A percentile compares a stretch with the other conserved stretches of the same genome.
Conservation (phyloP, 1,140 invertebrate genomes). For the Apis laboriosa region DNA sequence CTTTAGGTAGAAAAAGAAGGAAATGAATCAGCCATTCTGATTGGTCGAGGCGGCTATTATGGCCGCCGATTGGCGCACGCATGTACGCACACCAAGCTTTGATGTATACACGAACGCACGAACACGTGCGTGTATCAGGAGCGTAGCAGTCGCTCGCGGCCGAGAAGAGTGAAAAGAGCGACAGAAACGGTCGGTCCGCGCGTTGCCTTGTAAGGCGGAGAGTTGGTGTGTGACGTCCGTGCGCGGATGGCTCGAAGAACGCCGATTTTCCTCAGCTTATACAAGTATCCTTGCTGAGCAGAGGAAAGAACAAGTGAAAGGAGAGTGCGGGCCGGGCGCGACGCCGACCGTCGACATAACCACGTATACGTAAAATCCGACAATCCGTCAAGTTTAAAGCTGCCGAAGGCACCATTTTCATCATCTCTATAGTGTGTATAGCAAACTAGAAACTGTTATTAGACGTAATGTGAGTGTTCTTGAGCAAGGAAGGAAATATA, state of each 20-base stretch:
- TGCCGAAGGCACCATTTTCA: slow-evolving; percentile 54
- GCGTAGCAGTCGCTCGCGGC: slow-evolving; percentile 71
- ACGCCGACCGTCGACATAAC: slow-evolving; percentile 64
- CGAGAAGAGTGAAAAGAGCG: slow-evolving; percentile 74
- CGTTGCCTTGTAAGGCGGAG: slow-evolving; percentile 74
- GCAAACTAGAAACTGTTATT: slow-evolving; percentile 48
- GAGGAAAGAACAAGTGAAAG: slow-evolving; percentile 42
- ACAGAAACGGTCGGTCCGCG: slow-evolving; percentile 73
- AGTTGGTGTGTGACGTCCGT: slow-evolving; percentile 60
- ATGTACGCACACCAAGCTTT: slow-evolving; percentile 38
- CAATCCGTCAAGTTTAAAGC: slow-evolving; percentile 71
- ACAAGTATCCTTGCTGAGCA: slow-evolving; percentile 41
- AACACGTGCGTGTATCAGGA: slow-evolving; percentile 44
- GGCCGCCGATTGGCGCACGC: slow-evolving; percentile 67
- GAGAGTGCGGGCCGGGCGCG: slow-evolving; percentile 53
- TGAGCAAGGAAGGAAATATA: neutral
- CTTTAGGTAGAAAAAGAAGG: slow-evolving; percentile 14
- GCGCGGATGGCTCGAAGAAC: slow-evolving; percentile 64
- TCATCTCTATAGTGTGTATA: slow-evolving; percentile 56
- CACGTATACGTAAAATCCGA: slow-evolving; percentile 75
- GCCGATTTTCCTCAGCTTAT: slow-evolving; percentile 55
- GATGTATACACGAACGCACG: slow-evolving; percentile 41
- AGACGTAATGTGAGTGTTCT: slow-evolving; percentile 33
- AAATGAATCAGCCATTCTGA: slow-evolving; percentile 55
- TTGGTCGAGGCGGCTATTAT: slow-evolving; percentile 67